Evolutionary conservation across 1,140 invertebrate species (phyloP), one percentile per base, ranked within the genome.

Genomic region (Ceratina australensis): DNA sequence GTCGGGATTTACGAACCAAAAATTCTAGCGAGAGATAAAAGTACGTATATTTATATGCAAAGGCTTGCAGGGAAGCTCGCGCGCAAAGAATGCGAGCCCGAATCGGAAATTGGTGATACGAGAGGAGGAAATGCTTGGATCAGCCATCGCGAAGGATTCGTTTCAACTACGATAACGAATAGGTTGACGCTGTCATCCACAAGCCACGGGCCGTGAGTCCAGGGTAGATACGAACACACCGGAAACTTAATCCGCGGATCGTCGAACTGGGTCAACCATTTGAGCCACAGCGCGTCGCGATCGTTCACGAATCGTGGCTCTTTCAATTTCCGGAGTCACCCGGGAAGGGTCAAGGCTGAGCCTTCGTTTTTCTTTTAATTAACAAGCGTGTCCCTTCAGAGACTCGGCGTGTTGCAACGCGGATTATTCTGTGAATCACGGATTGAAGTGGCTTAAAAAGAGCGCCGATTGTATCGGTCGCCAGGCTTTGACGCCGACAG

Each of bases 211-310:
- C 33, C 33, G 10, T 42, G 33, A 42, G 33, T 10, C 33, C n/a
- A 54, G 52, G 13, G 15, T 16, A 54, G 15, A 12, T 3, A 18
- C 26, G 50, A 47, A 26, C 60, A 65, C 50, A 72, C 75, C 75
- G 68, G 76, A 78, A 78, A 65, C 59, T 64, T 64, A 78, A 72
- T 78, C 68, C 76, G 22, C 49, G 75, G 60, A 78, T 72, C 18
- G 68, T 78, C 76, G 28, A 78, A 78, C 59, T 64, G 60, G 76
- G 76, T 78, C 76, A 78, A 64, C 68, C 76, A 22, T 78, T 72
- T 72, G 68, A 78, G 68, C 68, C 47, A 56, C 72, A 67, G 75
- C 13, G 50, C 47, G 47, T 78, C 75, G 75, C 13, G 50, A 72
- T 78, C 68, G 49, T 64, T 56, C 33, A 57, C 28, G 20, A 72